phyloP scores from a whole-genome alignment of 2,888 invertebrate species.

The Drosophila niveifrons region DNA sequence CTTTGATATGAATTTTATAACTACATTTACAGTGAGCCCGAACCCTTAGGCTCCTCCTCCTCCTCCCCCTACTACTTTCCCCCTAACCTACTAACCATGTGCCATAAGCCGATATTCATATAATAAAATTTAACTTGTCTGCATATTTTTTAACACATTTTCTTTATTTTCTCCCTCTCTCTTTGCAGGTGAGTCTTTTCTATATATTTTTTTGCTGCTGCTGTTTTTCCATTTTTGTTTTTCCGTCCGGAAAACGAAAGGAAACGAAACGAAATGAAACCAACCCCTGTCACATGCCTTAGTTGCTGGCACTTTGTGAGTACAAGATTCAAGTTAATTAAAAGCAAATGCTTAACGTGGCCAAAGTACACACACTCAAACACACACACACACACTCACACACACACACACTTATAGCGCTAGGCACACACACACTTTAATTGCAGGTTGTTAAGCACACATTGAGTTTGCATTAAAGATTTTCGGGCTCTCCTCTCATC shows the following conservation, averaged over 20 bases:
- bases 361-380: constrained; percentile 16
- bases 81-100: constrained; percentile 28
- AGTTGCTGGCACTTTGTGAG: constrained; percentile 42
- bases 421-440: constrained; percentile 15
- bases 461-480: constrained; percentile 39
- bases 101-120: constrained; percentile 64
- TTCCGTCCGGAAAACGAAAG: constrained; percentile 3
- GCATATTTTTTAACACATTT: constrained; percentile 60
- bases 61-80: not conserved
- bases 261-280: not conserved
- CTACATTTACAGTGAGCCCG: constrained; percentile 54
- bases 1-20: constrained; percentile 70
- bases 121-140: constrained; percentile 72
- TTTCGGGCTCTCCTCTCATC: constrained; percentile 19
- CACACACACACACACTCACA: constrained; percentile 13
- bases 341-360: constrained; percentile 59
- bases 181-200: constrained; percentile 56
- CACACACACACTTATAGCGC: constrained; percentile 12
- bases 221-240: not conserved
- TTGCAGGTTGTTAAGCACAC: constrained; percentile 22
- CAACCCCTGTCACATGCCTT: constrained; percentile 18
- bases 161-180: constrained; percentile 10
- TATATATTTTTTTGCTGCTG: not conserved
- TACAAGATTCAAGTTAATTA: constrained; percentile 57
- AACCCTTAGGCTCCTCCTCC: constrained; percentile 6